Base-by-base conservation (phyloP, 1,140 invertebrate species). In the Ladona fulva region DNA sequence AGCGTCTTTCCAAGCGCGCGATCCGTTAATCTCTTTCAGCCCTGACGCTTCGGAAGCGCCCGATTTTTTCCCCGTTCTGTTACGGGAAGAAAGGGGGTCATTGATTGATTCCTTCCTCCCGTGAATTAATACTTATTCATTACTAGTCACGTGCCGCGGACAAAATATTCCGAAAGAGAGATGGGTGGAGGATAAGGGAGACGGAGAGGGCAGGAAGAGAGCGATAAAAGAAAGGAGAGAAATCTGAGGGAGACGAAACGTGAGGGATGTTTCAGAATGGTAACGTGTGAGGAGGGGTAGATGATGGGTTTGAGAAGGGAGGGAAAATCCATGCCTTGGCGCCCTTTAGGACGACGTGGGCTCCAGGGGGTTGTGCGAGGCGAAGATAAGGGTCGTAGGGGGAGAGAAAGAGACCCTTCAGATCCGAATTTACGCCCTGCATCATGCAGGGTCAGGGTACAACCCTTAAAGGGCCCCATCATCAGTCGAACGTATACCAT, bases 101-200 rank as follows among this genome's bases (percentile, higher is more conserved):
- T 22, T 66, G 52, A 66, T 66, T 66, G 52, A 66, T 66, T 66
- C 12, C 12, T 12, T 3, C 14, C 52, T 12, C 52, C n/a, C 52
- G 52, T 12, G 52, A 66, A 66, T 66, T 66, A 66, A 66, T 66
- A 66, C 52, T 16, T 66, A 66, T 66, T 66, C 52, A 66, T 66
- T 66, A 66, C 52, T 12, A 16, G 52, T 22, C 52, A 66, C 52
- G 52, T 12, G 52, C n/a, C 52, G 16, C n/a, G 52, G 12, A 3
- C 14, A 12, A 66, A 66, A 6, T 6, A 66, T 66, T 66, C 52
- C 16, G n/a, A 12, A 6, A 12, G 52, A 37, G 3, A 22, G 52
- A 66, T 66, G 12, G 14, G 16, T 52, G 52, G n/a, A 66, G n/a
- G 44, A 52, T 52, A 52, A 19, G 52, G 52, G 16, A 19, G 3